Conservation (phyloP, 2,113 vertebrate genomes). For the Girardinichthys multiradiatus region DNA sequence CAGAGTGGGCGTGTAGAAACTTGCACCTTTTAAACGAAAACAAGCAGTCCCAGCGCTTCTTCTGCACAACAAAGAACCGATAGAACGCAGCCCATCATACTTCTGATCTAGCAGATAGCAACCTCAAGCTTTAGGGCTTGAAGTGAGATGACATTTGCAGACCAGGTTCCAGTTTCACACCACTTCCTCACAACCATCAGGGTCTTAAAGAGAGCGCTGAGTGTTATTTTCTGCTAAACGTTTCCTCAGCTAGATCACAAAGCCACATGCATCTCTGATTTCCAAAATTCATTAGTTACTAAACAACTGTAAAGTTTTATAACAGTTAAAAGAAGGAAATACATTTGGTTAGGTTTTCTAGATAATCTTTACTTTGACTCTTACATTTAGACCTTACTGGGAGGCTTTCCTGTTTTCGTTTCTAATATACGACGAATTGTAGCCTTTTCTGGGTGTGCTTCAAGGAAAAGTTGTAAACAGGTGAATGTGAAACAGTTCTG, state of each 20-base stretch:
- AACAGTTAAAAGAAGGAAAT: not conserved
- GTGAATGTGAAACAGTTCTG: not conserved
- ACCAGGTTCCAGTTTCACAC: conserved; percentile 30
- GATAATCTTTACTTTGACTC: not conserved
- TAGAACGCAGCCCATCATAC: conserved; percentile 2
- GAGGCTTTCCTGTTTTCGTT: no score
- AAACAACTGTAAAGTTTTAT: no score
- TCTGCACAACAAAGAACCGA: conserved; percentile 9
- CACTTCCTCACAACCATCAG: conserved; percentile 32
- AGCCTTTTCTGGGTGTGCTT: no score
- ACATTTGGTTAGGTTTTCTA: not conserved
- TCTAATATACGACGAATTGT: not conserved
- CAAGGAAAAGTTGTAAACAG: not conserved
- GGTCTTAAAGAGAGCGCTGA: conserved; percentile 8
- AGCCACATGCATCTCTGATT: not conserved
- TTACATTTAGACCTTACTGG: not conserved
- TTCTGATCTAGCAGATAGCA: conserved; percentile 24
- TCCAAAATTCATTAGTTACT: not conserved
- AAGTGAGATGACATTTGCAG: conserved; percentile 27
- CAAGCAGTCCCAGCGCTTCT: conserved; percentile 20
- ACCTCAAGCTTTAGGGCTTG: not conserved
- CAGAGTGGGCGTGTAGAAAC: conserved; percentile 67
- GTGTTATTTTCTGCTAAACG: not conserved
- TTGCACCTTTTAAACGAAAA: conserved; percentile 43
- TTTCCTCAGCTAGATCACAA: not conserved